Evolutionary conservation across 2,888 invertebrate genomes (phyloP).

Genomic region (Morpho helenor): DNA sequence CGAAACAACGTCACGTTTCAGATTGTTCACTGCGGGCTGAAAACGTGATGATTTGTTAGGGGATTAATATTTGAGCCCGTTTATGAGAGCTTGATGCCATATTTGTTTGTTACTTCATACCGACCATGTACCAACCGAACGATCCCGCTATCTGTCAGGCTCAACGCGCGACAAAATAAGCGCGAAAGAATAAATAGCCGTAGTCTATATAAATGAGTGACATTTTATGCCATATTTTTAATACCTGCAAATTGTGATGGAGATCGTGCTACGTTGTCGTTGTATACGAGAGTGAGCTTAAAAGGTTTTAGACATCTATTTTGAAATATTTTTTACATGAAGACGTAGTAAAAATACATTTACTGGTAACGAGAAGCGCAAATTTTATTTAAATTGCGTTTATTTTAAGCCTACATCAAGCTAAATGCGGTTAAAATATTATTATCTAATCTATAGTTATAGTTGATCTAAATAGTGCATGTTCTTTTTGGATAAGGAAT

Average conservation of each 20-base stretch:
- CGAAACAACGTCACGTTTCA: conserved; percentile 29
- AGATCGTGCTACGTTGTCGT: not conserved
- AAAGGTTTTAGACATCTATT: conserved; percentile 12
- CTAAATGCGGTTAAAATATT: too few relatives aligned
- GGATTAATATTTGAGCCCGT: conserved; percentile 70
- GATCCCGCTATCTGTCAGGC: conserved; percentile 67
- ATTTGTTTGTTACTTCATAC: conserved; percentile 65
- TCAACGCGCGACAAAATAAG: conserved; percentile 68
- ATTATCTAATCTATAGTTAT: too few relatives aligned
- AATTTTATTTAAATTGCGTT: too few relatives aligned
- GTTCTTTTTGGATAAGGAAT: too few relatives aligned
- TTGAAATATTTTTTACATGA: not conserved
- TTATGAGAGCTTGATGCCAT: conserved; percentile 69
- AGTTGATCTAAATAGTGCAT: too few relatives aligned
- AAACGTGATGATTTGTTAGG: conserved; percentile 54
- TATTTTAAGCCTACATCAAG: too few relatives aligned
- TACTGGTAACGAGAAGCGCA: too few relatives aligned
- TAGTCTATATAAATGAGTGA: conserved; percentile 61
- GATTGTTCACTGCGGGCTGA: conserved; percentile 40
- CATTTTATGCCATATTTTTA: conserved; percentile 36
- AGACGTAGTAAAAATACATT: too few relatives aligned
- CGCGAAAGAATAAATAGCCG: conserved; percentile 51
- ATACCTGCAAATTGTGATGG: conserved; percentile 29
- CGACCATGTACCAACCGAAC: conserved; percentile 51
- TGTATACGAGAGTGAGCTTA: not conserved